Evolutionary conservation across 2,888 invertebrate species (phyloP), one percentile per base, ranked within the genome.

Genomic region (Idaea dimidiata): DNA sequence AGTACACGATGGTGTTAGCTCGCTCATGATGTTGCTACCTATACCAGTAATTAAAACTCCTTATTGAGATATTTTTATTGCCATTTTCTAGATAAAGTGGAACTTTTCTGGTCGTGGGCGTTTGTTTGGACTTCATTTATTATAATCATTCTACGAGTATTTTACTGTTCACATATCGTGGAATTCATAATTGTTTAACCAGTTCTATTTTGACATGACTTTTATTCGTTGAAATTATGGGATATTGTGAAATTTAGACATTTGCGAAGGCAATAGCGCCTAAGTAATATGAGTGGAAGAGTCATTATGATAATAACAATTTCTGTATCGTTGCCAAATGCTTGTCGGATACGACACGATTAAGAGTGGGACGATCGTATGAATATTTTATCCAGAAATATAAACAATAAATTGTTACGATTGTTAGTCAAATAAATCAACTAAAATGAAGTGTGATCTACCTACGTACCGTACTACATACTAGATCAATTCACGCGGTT

Each of bases 261-360:
- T 85, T 83, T 80, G 77, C 80, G 80, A 82, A 84, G 78, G 85
- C 84, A 79, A 82, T 86, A 77, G 24, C 24, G 24, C 24, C 24
- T 24, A 24, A 24, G 78, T 80, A 79, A 86, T 91, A 90, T 91
- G 90, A 91, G 88, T 86, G 74, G 83, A 81, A 75, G 76, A 86
- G 75, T 84, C 83, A 84, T 90, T 88, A 85, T 80, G 76, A 83
- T 87, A 86, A 89, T 89, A 90, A 88, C 86, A 88, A 87, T 88
- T 76, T 84, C 80, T 86, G 87, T 84, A 80, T 70, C 77, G 72
- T 66, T 90, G 91, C 91, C 91, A 92, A 91, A 81, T 78, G 78
- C 74, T 76, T 81, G 84, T 86, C 85, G 74, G 75, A 77, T 78
- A 71, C 76, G 77, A 78, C 72, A 71, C 73, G 72, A 73, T 66